Evolutionary conservation across 2,797 vertebrate genomes (phyloP).

Genomic region (Trachurus trachurus): DNA sequence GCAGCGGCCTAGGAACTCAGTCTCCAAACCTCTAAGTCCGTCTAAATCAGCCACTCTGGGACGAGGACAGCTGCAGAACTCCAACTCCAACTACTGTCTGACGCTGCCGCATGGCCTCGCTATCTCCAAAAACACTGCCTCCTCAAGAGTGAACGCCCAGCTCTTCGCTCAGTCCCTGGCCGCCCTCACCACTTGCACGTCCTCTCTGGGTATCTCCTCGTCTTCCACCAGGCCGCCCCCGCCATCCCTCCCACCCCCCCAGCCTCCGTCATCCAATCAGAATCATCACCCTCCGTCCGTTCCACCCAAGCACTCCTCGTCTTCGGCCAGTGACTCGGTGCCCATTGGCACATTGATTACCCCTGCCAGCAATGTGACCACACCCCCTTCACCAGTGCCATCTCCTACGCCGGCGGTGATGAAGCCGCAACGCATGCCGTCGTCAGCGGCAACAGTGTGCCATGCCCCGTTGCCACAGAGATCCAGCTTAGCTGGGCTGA

Average conservation of each 20-base stretch:
- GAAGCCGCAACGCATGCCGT: conserved; percentile 76
- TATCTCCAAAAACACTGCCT: conserved; percentile 78
- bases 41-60: conserved; percentile 77
- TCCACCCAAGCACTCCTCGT: conserved; percentile 61
- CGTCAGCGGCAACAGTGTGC: conserved; percentile 56
- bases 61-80: conserved; percentile 70
- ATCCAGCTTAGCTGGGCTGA: conserved; percentile 89
- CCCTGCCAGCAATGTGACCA: conserved; percentile 74
- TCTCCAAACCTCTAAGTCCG: conserved; percentile 63
- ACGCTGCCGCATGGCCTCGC: conserved; percentile 85
- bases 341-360: conserved; percentile 84
- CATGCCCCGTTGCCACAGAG: conserved; percentile 83
- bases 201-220: conserved; percentile 75
- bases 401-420: conserved; percentile 74
- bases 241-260: conserved; percentile 81
- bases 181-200: conserved; percentile 77
- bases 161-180: conserved; percentile 84
- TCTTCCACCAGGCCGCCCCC: conserved; percentile 77
- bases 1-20: conserved; percentile 68
- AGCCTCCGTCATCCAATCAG: conserved; percentile 69
- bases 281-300: conserved; percentile 68
- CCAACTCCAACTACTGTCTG: conserved; percentile 76
- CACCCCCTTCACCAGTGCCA: conserved; percentile 75
- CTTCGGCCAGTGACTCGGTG: conserved; percentile 73
- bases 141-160: conserved; percentile 77